phyloP scores from a whole-genome alignment of 2,113 vertebrate genomes.

The Psilopogon haemacephalus region DNA sequence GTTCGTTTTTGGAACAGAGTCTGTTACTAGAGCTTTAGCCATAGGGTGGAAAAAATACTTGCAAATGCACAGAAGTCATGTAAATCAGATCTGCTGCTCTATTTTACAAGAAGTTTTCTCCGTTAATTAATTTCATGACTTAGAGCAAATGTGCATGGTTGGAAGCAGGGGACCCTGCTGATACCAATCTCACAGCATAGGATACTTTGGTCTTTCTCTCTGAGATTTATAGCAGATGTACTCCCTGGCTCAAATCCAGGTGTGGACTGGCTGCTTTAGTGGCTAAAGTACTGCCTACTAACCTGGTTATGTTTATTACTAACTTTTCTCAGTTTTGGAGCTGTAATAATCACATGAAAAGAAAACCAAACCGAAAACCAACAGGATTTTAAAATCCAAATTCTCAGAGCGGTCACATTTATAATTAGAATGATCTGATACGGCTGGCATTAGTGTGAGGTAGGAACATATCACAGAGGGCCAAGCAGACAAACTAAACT shows the following conservation, averaged over 20 bases:
- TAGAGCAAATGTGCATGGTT: slow-evolving; percentile 69
- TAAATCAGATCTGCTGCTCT: slow-evolving; percentile 68
- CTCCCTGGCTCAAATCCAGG: slow-evolving; percentile 52
- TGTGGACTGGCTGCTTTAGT: slow-evolving; percentile 23
- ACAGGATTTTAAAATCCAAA: slow-evolving; percentile 49
- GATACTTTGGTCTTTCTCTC: slow-evolving; percentile 34
- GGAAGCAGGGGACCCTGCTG: slow-evolving; percentile 69
- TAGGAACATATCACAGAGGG: slow-evolving; percentile 54
- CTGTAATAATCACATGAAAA: not conserved
- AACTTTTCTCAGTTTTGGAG: slow-evolving; percentile 33
- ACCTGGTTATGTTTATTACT: slow-evolving; percentile 35
- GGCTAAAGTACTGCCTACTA: slow-evolving; percentile 48
- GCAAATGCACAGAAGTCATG: slow-evolving; percentile 61
- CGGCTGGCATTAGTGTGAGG: slow-evolving; percentile 39
- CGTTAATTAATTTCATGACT: slow-evolving; percentile 78
- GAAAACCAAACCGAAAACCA: too few relatives aligned
- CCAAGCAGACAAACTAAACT: slow-evolving; percentile 65
- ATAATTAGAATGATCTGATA: slow-evolving; percentile 53
- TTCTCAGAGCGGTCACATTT: slow-evolving; percentile 42
- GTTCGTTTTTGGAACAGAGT: slow-evolving; percentile 31
- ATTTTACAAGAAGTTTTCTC: slow-evolving; percentile 69
- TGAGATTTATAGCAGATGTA: slow-evolving; percentile 53
- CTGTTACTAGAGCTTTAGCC: slow-evolving; percentile 3
- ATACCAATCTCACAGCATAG: slow-evolving; percentile 63
- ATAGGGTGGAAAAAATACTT: slow-evolving; percentile 19